A percentile compares a stretch with the other conserved stretches of the same genome.
phyloP scores from a whole-genome alignment of 2,888 invertebrate genomes.

The Lepidocyrtoides sp. region DNA sequence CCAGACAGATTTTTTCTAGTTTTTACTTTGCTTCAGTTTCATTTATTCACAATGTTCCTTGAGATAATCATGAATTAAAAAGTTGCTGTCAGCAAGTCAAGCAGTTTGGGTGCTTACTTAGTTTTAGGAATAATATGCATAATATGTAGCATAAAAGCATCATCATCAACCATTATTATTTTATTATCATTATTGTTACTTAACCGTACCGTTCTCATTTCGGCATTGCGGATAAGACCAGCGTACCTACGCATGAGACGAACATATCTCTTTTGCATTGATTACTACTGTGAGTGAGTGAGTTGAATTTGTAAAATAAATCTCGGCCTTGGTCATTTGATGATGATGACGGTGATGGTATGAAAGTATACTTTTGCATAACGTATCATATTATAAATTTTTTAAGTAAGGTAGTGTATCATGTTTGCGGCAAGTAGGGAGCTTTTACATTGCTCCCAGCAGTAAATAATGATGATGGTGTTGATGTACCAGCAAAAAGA shows the following conservation, averaged over 20 bases:
- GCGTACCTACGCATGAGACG: too few relatives aligned
- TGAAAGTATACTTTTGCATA: background rate
- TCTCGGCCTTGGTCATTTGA: slow-evolving; percentile 48
- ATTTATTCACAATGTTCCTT: slow-evolving; percentile 19
- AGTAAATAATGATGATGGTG: slow-evolving; percentile 64
- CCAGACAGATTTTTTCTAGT: slow-evolving; percentile 22
- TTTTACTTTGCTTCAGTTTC: slow-evolving; percentile 35
- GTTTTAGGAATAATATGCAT: slow-evolving; percentile 32
- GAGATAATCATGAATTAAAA: slow-evolving; percentile 66
- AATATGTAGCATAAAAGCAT: slow-evolving; percentile 34
- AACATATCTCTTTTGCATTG: background rate
- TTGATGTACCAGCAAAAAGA: slow-evolving; percentile 48
- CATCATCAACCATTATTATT: slow-evolving; percentile 46
- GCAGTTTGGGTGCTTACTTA: background rate
- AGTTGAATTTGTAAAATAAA: slow-evolving; percentile 65
- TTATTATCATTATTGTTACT: slow-evolving; percentile 50
- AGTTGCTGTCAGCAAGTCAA: slow-evolving; percentile 74
- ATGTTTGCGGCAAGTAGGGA: background rate
- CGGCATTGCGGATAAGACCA: background rate
- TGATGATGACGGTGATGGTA: background rate
- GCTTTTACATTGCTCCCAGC: slow-evolving; percentile 46
- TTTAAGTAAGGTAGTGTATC: background rate
- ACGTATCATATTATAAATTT: background rate
- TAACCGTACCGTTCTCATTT: slow-evolving; percentile 50
- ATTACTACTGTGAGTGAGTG: slow-evolving; percentile 22